Evolutionary conservation across 2,113 vertebrate genomes (phyloP), one percentile per base, ranked within the genome.

Genomic region (Pipa parva): DNA sequence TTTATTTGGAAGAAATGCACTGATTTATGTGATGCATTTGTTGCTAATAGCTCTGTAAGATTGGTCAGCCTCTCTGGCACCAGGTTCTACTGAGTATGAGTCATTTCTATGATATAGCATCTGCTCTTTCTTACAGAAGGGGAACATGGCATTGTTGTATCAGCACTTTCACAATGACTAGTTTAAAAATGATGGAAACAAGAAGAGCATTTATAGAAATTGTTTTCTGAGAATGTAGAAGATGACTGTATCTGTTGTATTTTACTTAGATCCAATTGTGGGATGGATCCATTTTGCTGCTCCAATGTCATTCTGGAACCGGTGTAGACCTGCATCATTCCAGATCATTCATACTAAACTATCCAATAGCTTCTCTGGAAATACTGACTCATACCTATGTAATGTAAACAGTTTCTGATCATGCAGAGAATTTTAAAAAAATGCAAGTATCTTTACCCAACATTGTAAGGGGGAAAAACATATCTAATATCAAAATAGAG

Each of bases 81-180:
- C 54, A 27, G 24, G 17, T 2, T 59, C 54, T 59, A 26, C 1
- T 20, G 21, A n/a, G 12, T 18, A 7, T 69, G 66, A 69, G 57
- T 69, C 49, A 69, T 69, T 31, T 39, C n/a, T 36, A 58, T 69
- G 66, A 69, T 45, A 58, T 39, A 52, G 57, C 66, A 69, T 61
- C 58, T 61, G 58, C 57, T 59, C 25, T 68, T 60, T n/a, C n/a
- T 22, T 52, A 45, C 56, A 69, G 33, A 69, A 69, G 24, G 59
- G 58, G 66, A 69, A 69, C 48, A 24, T 58, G 21, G 29, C 46
- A 17, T 45, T 61, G 66, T 69, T 60, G 66, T 69, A 61, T 69
- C 66, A 69, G 66, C 66, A 61, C 58, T 69, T 69, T 69, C 58
- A 54, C 57, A 54, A 69, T 69, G 57, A 69, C 60, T 54, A 29